Evolutionary conservation across 2,888 invertebrate genomes (phyloP).

Genomic region (Tetranychus truncatus): DNA sequence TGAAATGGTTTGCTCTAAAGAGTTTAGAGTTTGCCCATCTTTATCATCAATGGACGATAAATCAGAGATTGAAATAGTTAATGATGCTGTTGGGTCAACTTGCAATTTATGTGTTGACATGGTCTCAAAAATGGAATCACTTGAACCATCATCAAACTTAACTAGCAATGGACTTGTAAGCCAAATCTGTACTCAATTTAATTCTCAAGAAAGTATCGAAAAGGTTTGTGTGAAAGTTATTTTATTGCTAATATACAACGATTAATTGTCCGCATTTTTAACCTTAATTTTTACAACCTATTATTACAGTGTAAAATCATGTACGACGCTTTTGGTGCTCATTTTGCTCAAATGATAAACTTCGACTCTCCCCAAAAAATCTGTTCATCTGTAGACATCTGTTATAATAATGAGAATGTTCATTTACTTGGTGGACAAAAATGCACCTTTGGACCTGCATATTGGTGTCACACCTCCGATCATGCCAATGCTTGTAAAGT

Average conservation of each 20-base stretch:
- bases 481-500: constrained; percentile 37
- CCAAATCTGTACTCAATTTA: too few relatives aligned
- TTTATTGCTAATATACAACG: too few relatives aligned
- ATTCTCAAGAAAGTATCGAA: too few relatives aligned
- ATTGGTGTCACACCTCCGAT: constrained; percentile 50
- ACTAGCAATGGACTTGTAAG: too few relatives aligned
- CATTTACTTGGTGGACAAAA: constrained; percentile 32
- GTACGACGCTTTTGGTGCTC: constrained; percentile 51
- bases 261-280: not conserved
- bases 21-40: constrained; percentile 29
- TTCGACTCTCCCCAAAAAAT: constrained; percentile 42
- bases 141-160: constrained; percentile 28
- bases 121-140: constrained; percentile 47
- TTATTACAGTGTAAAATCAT: constrained; percentile 45
- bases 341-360: constrained; percentile 47
- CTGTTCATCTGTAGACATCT: constrained; percentile 29
- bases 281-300: not conserved
- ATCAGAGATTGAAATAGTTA: not conserved
- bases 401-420: not conserved
- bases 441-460: constrained; percentile 60
- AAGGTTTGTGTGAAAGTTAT: too few relatives aligned
- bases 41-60: not conserved
- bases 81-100: constrained; percentile 35
- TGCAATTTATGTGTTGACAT: constrained; percentile 61
- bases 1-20: constrained; percentile 28